phyloP scores from a whole-genome alignment of 2,113 vertebrate genomes.

The Heliornis fulica region DNA sequence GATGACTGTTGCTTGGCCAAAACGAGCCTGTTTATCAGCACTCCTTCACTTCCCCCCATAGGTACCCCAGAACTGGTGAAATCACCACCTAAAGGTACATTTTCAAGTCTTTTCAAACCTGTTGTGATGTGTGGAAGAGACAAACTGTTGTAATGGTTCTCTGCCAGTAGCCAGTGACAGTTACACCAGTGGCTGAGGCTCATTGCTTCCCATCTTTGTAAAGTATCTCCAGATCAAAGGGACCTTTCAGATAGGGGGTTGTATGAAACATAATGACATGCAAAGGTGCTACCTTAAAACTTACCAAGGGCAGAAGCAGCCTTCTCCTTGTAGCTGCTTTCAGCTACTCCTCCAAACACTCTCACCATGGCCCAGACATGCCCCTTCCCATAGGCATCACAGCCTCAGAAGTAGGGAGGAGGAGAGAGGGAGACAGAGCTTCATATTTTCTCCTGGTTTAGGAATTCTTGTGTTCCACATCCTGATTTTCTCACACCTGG shows the following conservation, averaged over 20 bases:
- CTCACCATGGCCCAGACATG: not conserved
- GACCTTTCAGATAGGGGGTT: not conserved
- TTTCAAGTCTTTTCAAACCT: not conserved
- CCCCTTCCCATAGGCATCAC: not conserved
- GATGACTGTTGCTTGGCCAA: not conserved
- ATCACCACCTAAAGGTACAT: not conserved
- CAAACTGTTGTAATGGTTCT: not conserved
- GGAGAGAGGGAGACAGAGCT: not conserved
- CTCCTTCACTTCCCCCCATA: not conserved
- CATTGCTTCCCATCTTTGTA: no score
- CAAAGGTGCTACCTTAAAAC: not conserved
- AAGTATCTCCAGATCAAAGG: not conserved
- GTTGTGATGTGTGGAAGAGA: not conserved
- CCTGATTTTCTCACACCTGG: not conserved
- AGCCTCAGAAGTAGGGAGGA: not conserved
- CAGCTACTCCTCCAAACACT: not conserved
- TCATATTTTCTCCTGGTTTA: rapidly evolving
- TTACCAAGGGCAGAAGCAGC: not conserved
- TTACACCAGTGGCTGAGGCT: not conserved
- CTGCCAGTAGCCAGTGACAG: not conserved
- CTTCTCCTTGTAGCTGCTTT: not conserved
- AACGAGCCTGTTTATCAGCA: not conserved
- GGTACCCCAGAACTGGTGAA: not conserved
- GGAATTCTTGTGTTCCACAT: not conserved
- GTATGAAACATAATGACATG: not conserved